phyloP scores from a whole-genome alignment of 1,140 invertebrate species.

The Coptotermes formosanus region DNA sequence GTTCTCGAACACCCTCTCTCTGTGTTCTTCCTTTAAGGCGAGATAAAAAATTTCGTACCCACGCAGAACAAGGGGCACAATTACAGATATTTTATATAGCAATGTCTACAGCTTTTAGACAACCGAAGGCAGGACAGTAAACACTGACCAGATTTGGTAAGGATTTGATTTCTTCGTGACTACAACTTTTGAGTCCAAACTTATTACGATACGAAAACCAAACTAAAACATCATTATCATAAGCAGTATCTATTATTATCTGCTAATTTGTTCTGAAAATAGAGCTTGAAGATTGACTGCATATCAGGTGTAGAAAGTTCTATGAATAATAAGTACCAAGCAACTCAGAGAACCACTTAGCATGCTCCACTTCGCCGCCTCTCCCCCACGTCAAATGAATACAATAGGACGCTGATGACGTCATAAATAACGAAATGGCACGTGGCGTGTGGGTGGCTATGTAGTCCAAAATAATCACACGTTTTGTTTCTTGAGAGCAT shows the following conservation, averaged over 20 bases:
- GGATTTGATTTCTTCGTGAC: no score
- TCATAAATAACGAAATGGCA: neutral
- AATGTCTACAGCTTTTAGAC: no score
- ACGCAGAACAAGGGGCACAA: no score
- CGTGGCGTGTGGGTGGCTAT: neutral
- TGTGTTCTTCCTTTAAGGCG: no score
- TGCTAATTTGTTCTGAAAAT: neutral
- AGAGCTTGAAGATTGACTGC: neutral
- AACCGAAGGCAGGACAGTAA: no score
- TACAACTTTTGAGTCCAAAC: no score
- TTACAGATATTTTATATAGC: no score
- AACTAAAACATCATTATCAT: neutral
- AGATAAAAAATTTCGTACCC: no score
- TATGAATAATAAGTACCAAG: slow-evolving; percentile 15
- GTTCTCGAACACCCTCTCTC: no score
- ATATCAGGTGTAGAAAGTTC: slow-evolving; percentile 16
- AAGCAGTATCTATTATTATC: neutral
- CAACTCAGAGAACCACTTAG: neutral
- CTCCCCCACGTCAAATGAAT: neutral
- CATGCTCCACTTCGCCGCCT: neutral
- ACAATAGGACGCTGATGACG: neutral
- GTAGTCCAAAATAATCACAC: neutral
- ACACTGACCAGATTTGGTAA: no score
- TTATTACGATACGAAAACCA: neutral
- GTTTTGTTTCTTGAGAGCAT: neutral